Base-by-base conservation (phyloP, 2,888 invertebrate genomes). In the Liopterus haemorrhoidalis region DNA sequence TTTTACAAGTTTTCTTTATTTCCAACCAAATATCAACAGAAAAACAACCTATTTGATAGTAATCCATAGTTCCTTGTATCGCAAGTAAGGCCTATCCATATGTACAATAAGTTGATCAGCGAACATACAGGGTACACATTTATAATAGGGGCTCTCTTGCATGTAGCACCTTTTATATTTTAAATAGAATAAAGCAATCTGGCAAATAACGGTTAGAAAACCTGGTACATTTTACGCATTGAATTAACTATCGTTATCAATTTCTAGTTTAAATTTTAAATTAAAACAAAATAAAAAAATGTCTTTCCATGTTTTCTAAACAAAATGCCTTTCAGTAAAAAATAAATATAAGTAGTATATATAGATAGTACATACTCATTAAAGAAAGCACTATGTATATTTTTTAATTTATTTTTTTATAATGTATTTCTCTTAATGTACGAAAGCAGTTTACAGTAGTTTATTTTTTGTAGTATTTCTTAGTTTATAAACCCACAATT, bases 371-470 rank as follows among this genome's bases (percentile, higher is more conserved):
- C 45, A 45, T 45, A 45, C 45, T 45, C 39, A 45, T 39, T 45
- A 57, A 57, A 57, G 57, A 58, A 60, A 60, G 59, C 59, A 54
- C 57, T 59, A 59, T 54, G 52, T 54, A 55, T 58, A 57, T 42
- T 46, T 48, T 50, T 49, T 43, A 46, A 45, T 31, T 45, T 24
- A 45, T 45, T 38, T 38, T 38, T 44, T 45, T 45, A 39, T 37
- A 33, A 39, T 38, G 20, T 36, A 28, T 41, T 35, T 45, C 39
- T 22, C 45, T 45, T 45, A 36, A 45, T 38, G 45, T 45, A 45
- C 32, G 45, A 45, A 45, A 45, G 45, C 45, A 45, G 38, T 45
- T 45, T 31, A 28, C 30, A 25, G 28, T 36, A 18, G 31, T 44
- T 44, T 37, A 41, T n/a, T 41, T 28, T 24, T 42, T 36, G 27